Evolutionary conservation across 2,888 invertebrate species (phyloP), one percentile per base, ranked within the genome.

Genomic region (Orchesella flavescens): DNA sequence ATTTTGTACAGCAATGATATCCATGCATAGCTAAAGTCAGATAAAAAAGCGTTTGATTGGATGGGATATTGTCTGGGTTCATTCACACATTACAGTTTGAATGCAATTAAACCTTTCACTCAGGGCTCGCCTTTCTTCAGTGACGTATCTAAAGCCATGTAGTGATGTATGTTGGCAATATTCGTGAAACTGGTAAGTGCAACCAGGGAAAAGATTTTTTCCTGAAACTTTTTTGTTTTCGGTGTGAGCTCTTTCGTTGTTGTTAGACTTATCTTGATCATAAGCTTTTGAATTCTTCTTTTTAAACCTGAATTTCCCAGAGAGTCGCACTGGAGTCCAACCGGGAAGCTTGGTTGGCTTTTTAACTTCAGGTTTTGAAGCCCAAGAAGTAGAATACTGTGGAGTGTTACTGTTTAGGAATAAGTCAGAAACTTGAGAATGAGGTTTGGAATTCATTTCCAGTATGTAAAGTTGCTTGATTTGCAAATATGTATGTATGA

Each of bases 101-200:
- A 72, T 63, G 10, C 17, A 10, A 2, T 68, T 71, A n/a, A n/a
- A 87, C 87, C 87, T 87, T 84, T 88, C 88, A 19, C 85, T 77
- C 12, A 83, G 13, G 15, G 79, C 84, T 59, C 88, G 63, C 15
- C 85, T 85, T n/a, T 83, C 79, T 53, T 88, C 87, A 1, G 86
- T 87, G 34, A 87, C 85, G 71, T 87, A 88, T 10, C 86, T 79
- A 53, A 87, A 87, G 15, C 88, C 85, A 72, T 84, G 84, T 15
- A 84, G 82, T 15, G 85, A 83, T 1, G 87, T 87, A 68, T 84
- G 80, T 57, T 87, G 82, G 49, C 87, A 87, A 57, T 87, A 87
- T 43, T 86, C 74, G 9, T 87, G 76, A 46, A 87, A 84, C 49
- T 87, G 86, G 19, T 84, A 79, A 19, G 73, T 49, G 57, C 84